Conservation (phyloP, 1,140 invertebrate species). For the Asbolus verrucosus region DNA sequence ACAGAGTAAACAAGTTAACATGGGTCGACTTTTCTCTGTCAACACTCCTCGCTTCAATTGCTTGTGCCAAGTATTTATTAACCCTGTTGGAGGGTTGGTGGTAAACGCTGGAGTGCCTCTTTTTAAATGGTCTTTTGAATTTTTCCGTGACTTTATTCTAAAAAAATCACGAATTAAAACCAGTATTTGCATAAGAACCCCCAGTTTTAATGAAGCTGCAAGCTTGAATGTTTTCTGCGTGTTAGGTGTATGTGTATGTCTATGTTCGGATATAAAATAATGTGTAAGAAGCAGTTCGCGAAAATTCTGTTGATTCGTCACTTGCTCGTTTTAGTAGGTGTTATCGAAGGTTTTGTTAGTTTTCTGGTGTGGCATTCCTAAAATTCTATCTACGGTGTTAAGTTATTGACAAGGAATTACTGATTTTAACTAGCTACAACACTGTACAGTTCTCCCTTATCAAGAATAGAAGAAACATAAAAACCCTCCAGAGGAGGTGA, state of each 20-base stretch:
- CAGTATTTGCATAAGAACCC: background rate
- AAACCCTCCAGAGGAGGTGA: constrained; percentile 1
- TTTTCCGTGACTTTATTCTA: constrained; percentile 88
- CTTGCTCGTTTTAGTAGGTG: background rate
- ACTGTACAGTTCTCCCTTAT: constrained; percentile 3
- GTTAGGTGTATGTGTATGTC: background rate
- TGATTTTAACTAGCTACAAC: constrained; percentile 6
- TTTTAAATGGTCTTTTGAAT: constrained; percentile 88
- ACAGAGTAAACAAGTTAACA: constrained; percentile 85
- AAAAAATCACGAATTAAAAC: constrained; percentile 58
- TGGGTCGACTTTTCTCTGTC: constrained; percentile 90
- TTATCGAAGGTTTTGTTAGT: constrained; percentile 12
- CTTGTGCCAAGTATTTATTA: constrained; percentile 91
- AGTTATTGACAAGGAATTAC: constrained; percentile 5
- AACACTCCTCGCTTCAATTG: constrained; percentile 90
- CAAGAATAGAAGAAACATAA: background rate
- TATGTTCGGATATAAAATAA: constrained; percentile 9
- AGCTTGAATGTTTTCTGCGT: background rate
- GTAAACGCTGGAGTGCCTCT: constrained; percentile 86
- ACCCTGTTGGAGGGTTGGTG: constrained; percentile 88
- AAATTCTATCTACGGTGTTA: background rate
- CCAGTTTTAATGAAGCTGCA: constrained; percentile 19
- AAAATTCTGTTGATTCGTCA: background rate
- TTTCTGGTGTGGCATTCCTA: constrained; percentile 3
- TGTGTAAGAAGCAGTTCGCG: constrained; percentile 16